Conservation (phyloP, 1,140 invertebrate species). For the Drosophila melanogaster region Release_6_plus_ISO1_MT NT_033779.5:1447001-1447500, state of each 20-base stretch:
- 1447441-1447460: constrained; percentile 9
- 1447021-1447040: constrained; percentile 52
- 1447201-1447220: not conserved
- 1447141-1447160: constrained; percentile 32
- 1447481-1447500: constrained; percentile 69
- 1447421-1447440: constrained; percentile 47
- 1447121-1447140: constrained; percentile 46
- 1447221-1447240: not conserved
- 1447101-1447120: constrained; percentile 27
- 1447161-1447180: constrained; percentile 13
- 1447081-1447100: constrained; percentile 74
- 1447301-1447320: too few relatives aligned
- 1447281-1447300: too few relatives aligned
- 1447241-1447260: too few relatives aligned
- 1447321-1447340: too few relatives aligned
- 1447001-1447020: constrained; percentile 46
- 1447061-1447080: constrained; percentile 63
- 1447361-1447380: constrained; percentile 36
- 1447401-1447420: constrained; percentile 35
- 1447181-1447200: constrained; percentile 2
- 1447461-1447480: constrained; percentile 53
- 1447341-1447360: constrained; percentile 8
- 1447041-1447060: constrained; percentile 45
- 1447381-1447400: constrained; percentile 59
- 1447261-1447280: not conserved